These are phyloP conservation scores for Myotis davidii DNA, from an alignment of 2,113 vertebrate genomes.

Conservation along the genomic window DNA sequence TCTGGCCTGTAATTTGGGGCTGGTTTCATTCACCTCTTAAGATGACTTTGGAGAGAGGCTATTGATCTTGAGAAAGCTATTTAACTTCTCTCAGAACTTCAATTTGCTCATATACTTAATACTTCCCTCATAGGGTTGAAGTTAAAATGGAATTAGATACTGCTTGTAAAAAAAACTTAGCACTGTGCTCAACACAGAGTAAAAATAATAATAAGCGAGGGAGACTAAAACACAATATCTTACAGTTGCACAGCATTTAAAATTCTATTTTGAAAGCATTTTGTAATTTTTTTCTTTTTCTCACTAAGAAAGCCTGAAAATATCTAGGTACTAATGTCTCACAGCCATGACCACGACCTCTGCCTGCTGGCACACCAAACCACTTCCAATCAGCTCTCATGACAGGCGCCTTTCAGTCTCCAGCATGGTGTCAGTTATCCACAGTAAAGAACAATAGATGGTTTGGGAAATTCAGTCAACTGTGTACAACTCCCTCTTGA, in stretches of 20 bases:
- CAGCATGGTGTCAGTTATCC: not conserved
- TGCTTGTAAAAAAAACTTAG: not conserved
- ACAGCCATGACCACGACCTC: slow-evolving; percentile 28
- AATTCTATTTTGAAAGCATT: slow-evolving; percentile 53
- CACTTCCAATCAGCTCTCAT: slow-evolving; percentile 38
- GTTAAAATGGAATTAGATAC: not conserved
- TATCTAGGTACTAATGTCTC: slow-evolving; percentile 61
- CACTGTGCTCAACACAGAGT: not conserved
- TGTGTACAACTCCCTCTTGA: slow-evolving; percentile 36
- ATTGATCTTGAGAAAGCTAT: not conserved
- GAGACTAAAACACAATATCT: not conserved
- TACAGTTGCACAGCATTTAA: slow-evolving; percentile 28
- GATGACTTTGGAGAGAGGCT: not conserved
- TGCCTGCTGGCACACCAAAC: slow-evolving; percentile 53
- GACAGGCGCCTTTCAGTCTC: slow-evolving; percentile 39
- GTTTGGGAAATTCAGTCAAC: slow-evolving; percentile 46
- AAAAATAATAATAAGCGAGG: slow-evolving; percentile 16
- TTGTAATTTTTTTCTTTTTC: slow-evolving; percentile 28
- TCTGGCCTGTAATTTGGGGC: not conserved
- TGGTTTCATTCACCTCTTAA: slow-evolving; percentile 1
- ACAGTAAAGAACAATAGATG: slow-evolving; percentile 62
- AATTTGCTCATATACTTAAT: slow-evolving; percentile 17
- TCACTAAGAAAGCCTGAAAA: slow-evolving; percentile 68
- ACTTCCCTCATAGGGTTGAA: not conserved
- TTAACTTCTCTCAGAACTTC: not conserved